Conservation (phyloP, 2,888 invertebrate genomes). For the Trichopoda pennipes region DNA sequence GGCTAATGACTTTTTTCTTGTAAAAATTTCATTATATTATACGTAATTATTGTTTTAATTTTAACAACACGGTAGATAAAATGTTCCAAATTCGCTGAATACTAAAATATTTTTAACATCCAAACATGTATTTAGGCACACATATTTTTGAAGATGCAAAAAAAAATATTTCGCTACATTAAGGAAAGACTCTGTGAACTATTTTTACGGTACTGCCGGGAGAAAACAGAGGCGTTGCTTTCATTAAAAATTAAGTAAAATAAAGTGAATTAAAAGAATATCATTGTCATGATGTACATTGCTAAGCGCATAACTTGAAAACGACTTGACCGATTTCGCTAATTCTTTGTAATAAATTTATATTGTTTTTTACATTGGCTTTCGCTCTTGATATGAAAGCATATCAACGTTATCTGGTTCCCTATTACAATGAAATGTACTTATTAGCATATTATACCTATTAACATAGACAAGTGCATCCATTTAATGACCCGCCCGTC, state of each 20-base stretch:
- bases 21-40: slow-evolving; percentile 20
- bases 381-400: too few species aligned
- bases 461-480: too few species aligned
- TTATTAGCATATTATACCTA: too few species aligned
- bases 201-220: neutral
- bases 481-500: too few species aligned
- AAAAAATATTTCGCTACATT: slow-evolving; percentile 16
- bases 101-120: slow-evolving; percentile 23
- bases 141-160: neutral
- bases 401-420: too few species aligned
- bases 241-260: neutral
- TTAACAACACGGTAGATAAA: slow-evolving; percentile 44
- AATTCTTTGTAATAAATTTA: too few species aligned
- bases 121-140: slow-evolving; percentile 18
- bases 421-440: too few species aligned
- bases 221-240: slow-evolving; percentile 22
- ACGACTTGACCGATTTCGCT: too few species aligned
- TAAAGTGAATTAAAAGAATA: too few species aligned
- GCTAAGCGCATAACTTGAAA: too few species aligned
- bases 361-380: too few species aligned
- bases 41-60: slow-evolving; percentile 43
- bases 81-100: slow-evolving; percentile 58
- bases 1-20: slow-evolving; percentile 38
- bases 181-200: slow-evolving; percentile 7
- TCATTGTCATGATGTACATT: too few species aligned